A percentile compares a stretch with the other conserved stretches of the same genome.
These are phyloP conservation scores for Oophaga pumilio DNA, from an alignment of 2,113 vertebrate species.

Conservation along the genomic window DNA sequence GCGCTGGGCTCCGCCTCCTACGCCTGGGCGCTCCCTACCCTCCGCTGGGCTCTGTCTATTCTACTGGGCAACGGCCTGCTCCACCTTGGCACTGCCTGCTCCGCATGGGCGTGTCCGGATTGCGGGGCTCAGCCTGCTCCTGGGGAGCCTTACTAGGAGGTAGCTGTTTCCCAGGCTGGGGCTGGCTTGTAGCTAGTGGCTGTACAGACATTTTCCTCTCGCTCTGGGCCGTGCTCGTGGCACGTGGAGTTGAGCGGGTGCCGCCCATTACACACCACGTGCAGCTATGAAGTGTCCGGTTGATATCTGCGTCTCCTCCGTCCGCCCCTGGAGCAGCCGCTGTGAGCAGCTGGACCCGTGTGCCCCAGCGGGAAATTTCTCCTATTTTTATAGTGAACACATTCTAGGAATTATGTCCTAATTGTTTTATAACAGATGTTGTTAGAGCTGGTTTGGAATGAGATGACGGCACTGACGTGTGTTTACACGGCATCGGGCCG, in stretches of 20 bases:
- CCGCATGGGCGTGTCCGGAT: no score
- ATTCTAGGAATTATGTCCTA: background rate
- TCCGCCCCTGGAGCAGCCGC: background rate
- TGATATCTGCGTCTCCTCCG: background rate
- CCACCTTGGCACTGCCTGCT: no score
- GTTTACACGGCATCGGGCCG: background rate
- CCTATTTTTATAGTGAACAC: background rate
- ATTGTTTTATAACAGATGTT: conserved; percentile 13
- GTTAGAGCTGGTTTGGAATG: background rate
- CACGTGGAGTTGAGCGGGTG: no score
- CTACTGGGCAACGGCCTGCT: no score
- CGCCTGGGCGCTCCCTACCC: no score
- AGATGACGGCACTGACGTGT: background rate
- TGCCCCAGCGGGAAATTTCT: background rate
- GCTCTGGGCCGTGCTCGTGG: background rate
- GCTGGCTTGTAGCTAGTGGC: background rate
- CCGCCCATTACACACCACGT: background rate
- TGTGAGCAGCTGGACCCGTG: background rate
- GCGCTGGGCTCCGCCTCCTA: no score
- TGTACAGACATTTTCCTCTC: background rate
- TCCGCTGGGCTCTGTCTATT: no score
- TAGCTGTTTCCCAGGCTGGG: no score
- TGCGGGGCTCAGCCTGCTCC: no score
- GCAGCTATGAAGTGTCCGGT: no score
- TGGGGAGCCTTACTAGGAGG: no score